Percentiles rank a stretch among this genome's conserved stretches.
Evolutionary conservation across 2,797 vertebrate species (phyloP).

Genomic region (Coregonus suidteri): DNA sequence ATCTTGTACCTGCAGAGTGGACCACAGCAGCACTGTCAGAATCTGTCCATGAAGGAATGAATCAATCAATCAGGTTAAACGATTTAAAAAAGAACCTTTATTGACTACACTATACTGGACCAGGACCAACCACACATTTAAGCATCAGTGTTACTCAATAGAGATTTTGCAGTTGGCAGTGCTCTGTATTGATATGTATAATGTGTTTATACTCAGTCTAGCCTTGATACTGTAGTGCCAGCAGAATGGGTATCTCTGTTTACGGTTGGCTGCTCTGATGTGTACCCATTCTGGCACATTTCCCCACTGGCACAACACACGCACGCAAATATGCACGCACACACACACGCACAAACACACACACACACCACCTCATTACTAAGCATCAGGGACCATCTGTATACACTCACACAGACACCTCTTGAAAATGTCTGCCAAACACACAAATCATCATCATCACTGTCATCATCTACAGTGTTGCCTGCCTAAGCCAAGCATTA

Average conservation of each 20-base stretch:
- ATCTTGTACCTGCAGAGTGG: constrained; percentile 88
- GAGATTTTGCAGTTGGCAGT: neutral
- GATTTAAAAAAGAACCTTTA: neutral
- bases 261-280: neutral
- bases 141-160: neutral
- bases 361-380: neutral
- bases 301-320: neutral
- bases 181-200: neutral
- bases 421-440: neutral
- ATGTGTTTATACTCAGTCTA: neutral
- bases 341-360: neutral
- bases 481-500: neutral
- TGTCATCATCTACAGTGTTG: neutral
- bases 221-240: neutral
- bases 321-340: neutral
- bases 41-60: neutral
- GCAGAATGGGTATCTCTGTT: neutral
- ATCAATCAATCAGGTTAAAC: neutral
- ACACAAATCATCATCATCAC: neutral
- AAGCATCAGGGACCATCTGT: neutral
- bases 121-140: neutral
- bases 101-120: neutral
- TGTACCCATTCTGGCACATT: neutral
- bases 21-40: neutral
- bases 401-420: neutral